Evolutionary conservation across 2,113 vertebrate genomes (phyloP).

Genomic region (Thermophis baileyi): DNA sequence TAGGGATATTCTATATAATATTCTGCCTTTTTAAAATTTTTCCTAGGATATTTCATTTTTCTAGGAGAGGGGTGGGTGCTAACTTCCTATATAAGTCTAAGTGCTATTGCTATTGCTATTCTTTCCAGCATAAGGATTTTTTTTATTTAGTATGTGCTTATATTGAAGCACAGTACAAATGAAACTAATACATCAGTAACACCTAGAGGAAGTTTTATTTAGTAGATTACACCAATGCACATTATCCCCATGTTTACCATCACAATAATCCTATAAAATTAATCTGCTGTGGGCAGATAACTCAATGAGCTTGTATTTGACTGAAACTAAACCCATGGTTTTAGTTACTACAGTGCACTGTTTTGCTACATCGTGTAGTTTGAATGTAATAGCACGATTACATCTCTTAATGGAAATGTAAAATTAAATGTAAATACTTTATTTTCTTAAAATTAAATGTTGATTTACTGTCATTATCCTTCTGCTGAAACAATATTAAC

Average conservation of each 20-base stretch:
- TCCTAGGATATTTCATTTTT: no score
- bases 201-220: background rate
- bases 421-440: background rate
- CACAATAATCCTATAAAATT: background rate
- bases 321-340: background rate
- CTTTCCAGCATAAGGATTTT: background rate
- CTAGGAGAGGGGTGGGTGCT: no score
- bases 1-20: no score
- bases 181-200: background rate
- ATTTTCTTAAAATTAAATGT: background rate
- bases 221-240: background rate
- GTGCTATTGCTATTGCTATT: no score
- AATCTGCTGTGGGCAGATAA: background rate
- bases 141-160: background rate
- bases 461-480: background rate
- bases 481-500: background rate
- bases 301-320: background rate
- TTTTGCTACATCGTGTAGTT: background rate
- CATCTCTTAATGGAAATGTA: background rate
- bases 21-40: no score
- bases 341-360: background rate
- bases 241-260: background rate
- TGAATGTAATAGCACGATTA: background rate
- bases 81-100: no score
- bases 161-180: background rate